phyloP scores from a whole-genome alignment of 2,888 invertebrate genomes.

The Amiota communis region DNA sequence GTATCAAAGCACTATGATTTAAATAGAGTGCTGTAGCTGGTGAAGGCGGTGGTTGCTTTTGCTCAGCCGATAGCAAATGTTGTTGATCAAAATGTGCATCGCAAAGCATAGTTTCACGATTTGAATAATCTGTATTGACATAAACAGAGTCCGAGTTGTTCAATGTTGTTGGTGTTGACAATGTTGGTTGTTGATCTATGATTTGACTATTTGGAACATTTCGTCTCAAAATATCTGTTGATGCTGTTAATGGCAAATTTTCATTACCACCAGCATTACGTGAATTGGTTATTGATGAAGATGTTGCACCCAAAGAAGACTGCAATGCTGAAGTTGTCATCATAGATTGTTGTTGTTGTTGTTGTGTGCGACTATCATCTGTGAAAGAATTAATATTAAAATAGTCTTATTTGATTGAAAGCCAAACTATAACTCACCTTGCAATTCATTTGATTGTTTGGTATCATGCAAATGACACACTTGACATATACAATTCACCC shows the following conservation, averaged over 20 bases:
- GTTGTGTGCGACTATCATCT: slow-evolving; percentile 63
- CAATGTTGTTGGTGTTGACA: not conserved
- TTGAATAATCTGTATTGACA: slow-evolving; percentile 72
- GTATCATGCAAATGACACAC: slow-evolving; percentile 88
- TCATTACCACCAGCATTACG: not conserved
- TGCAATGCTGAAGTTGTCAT: slow-evolving; percentile 61
- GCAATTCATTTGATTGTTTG: slow-evolving; percentile 69
- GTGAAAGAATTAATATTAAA: not conserved
- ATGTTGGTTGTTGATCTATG: slow-evolving; percentile 41
- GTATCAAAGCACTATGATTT: slow-evolving; percentile 59
- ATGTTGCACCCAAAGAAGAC: slow-evolving; percentile 46
- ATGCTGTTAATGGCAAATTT: slow-evolving; percentile 27
- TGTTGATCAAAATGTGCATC: slow-evolving; percentile 64
- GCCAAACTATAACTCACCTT: slow-evolving; percentile 52
- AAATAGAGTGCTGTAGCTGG: slow-evolving; percentile 62
- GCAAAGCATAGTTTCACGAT: slow-evolving; percentile 68
- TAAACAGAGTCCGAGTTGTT: slow-evolving; percentile 66
- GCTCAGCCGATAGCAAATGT: slow-evolving; percentile 57
- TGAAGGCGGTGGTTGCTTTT: slow-evolving; percentile 59
- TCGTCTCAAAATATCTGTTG: slow-evolving; percentile 45
- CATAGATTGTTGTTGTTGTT: slow-evolving; percentile 52
- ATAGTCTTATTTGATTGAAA: not conserved
- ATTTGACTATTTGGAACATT: slow-evolving; percentile 29
- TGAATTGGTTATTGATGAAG: slow-evolving; percentile 43
- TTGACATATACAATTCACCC: slow-evolving; percentile 95